These are phyloP conservation scores for Cygnus buccinator DNA, from an alignment of 2,113 vertebrate genomes.

Conservation along the genomic window DNA sequence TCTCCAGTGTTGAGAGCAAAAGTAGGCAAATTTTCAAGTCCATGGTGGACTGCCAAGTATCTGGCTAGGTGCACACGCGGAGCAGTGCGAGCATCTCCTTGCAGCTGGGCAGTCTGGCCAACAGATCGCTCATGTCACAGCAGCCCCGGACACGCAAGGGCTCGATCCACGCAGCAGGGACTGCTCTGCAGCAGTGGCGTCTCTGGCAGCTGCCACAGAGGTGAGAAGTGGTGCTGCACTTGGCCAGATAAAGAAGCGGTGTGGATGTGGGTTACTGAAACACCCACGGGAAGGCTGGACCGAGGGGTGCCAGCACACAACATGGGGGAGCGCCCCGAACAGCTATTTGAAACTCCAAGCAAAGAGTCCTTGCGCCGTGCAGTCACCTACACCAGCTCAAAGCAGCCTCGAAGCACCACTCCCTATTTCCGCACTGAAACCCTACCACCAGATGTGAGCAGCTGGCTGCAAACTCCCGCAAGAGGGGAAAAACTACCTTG, in stretches of 20 bases:
- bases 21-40: neutral
- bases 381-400: neutral
- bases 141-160: neutral
- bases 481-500: neutral
- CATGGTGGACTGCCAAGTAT: neutral
- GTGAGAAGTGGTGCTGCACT: neutral
- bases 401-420: neutral
- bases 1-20: neutral
- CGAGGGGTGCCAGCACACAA: neutral
- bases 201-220: neutral
- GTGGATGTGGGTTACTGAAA: neutral
- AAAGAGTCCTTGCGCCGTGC: neutral
- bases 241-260: neutral
- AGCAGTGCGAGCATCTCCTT: neutral
- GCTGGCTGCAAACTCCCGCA: neutral
- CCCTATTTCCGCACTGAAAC: neutral
- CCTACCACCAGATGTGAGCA: neutral
- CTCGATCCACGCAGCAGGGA: neutral
- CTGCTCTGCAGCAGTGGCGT: neutral
- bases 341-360: neutral
- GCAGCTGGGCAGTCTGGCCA: neutral
- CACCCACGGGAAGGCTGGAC: neutral
- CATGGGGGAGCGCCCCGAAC: neutral
- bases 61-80: neutral
- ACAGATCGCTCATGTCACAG: neutral